Base-by-base conservation (phyloP, 2,888 invertebrate genomes). In the Protodeltote pygarga region DNA sequence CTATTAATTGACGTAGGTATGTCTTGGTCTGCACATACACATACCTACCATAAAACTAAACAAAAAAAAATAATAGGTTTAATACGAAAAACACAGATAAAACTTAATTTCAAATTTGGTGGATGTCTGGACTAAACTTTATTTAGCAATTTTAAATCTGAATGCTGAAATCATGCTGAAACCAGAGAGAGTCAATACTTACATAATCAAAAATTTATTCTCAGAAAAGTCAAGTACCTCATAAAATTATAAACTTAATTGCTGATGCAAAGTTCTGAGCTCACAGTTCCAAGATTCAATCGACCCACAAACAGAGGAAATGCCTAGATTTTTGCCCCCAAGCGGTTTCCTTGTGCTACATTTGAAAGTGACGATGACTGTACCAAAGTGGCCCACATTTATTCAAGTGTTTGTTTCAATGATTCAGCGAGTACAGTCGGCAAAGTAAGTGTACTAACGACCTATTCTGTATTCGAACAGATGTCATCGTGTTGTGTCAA, bases 351-450 rank as follows among this genome's bases (percentile, higher is more conserved):
- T 51, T 25, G 46, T 34, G 19, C 47, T 47, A 62, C 48, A 51
- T 54, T 48, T 14, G 6, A 37, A 39, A 46, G 9, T 47, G 34
- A 38, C 23, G 38, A 53, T 32, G 38, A 53, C 29, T 38, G 39
- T 27, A 54, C 24, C 17, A 32, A 49, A 53, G 44, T 52, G 39
- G 11, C 38, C 33, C 17, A 50, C 50, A 52, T 65, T 63, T 45
- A 8, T 20, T 31, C 40, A 27, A 53, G 21, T 46, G 37, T 24
- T 35, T 32, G 21, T 59, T 39, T 23, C 13, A 29, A 50, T 55
- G 55, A 53, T 37, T 59, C 41, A 42, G 27, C 21, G 4, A 49
- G 21, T 24, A 5, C 10, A 9, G 14, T 10, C 16, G 10, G 21
- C 10, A 14, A 44, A 33, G 35, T 50, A 38, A 46, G 21, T 40